Conservation (phyloP, 1,140 invertebrate species). For the Dysdera silvatica region DNA sequence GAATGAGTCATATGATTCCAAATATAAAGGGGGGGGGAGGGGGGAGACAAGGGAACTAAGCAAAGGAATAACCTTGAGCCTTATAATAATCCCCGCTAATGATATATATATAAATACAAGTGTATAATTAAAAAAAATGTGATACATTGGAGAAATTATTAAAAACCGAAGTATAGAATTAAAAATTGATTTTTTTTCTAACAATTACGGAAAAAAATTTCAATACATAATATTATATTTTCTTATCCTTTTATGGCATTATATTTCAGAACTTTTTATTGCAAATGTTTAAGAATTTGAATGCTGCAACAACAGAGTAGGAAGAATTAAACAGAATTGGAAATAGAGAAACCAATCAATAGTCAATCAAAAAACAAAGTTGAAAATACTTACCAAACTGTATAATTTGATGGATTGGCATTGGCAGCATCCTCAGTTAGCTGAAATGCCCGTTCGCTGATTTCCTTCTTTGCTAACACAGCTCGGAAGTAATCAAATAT, state of each 20-base stretch:
- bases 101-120: no score
- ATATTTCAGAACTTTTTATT: background rate
- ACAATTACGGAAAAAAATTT: constrained; percentile 17
- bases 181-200: no score
- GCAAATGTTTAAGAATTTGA: background rate
- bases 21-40: no score
- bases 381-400: constrained; percentile 79
- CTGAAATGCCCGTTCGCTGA: constrained; percentile 74
- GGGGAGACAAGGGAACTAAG: no score
- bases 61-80: no score
- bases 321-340: no score
- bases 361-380: no score
- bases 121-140: no score
- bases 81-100: no score
- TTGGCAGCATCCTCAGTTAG: constrained; percentile 80
- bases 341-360: background rate
- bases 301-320: constrained; percentile 19
- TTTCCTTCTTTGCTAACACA: constrained; percentile 73
- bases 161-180: no score
- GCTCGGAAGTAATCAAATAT: constrained; percentile 93
- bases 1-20: no score
- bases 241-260: background rate
- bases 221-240: background rate
- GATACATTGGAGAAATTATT: no score
- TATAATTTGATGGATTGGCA: constrained; percentile 97